phyloP scores from a whole-genome alignment of 2,113 vertebrate genomes.

The Austrofundulus limnaeus region DNA sequence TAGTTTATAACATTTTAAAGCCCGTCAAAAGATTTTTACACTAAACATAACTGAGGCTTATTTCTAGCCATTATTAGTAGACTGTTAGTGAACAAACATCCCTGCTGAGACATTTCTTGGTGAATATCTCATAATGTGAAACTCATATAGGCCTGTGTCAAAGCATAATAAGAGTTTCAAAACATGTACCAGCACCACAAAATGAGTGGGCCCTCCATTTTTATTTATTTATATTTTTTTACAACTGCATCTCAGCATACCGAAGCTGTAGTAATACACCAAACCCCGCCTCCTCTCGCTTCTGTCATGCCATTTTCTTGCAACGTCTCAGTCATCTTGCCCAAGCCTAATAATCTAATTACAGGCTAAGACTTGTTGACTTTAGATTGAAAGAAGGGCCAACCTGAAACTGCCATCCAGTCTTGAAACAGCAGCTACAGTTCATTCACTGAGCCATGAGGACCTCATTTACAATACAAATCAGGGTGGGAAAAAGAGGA shows the following conservation, averaged over 20 bases:
- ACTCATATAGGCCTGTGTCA: not conserved
- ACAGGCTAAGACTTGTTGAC: constrained; percentile 76
- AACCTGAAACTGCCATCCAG: constrained; percentile 57
- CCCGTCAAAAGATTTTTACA: too few species aligned
- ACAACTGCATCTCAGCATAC: constrained; percentile 34
- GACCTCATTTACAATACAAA: constrained; percentile 82
- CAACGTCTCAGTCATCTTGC: constrained; percentile 41
- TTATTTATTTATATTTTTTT: not conserved
- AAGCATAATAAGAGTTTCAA: constrained; percentile 1
- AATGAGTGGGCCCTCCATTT: constrained; percentile 43
- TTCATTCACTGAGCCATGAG: constrained; percentile 40
- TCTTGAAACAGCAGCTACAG: constrained; percentile 27
- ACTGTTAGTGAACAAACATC: not conserved
- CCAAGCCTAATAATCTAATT: constrained; percentile 76
- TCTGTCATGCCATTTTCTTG: constrained; percentile 24
- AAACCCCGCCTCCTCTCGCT: constrained; percentile 39
- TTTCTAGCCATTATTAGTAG: not conserved
- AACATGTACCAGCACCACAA: constrained; percentile 22
- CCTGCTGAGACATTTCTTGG: not conserved
- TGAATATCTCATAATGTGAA: not conserved
- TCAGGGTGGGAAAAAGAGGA: constrained; percentile 53
- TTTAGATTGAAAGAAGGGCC: constrained; percentile 62
- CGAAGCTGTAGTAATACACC: constrained; percentile 39
- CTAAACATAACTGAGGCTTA: not conserved
- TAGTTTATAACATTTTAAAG: not conserved